phyloP scores from a whole-genome alignment of 2,888 invertebrate genomes.

The Protophormia terraenovae region DNA sequence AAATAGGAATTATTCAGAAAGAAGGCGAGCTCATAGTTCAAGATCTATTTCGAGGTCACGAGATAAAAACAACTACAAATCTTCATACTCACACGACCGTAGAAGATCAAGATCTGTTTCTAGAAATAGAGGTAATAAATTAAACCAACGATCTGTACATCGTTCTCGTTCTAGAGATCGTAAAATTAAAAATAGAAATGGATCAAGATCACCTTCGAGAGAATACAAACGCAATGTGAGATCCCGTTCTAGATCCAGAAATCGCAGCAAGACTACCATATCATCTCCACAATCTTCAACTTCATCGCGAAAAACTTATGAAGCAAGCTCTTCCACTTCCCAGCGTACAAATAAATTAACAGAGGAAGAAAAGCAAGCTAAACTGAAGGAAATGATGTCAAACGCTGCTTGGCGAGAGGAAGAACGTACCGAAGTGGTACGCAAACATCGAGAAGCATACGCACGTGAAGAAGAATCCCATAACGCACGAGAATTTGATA shows the following conservation, averaged over 20 bases:
- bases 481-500: conserved; percentile 82
- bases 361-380: conserved; percentile 87
- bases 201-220: conserved; percentile 1
- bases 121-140: not conserved
- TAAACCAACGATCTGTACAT: not conserved
- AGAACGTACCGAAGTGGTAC: conserved; percentile 85
- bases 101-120: conserved; percentile 27
- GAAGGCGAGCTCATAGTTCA: not conserved
- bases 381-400: conserved; percentile 90
- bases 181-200: not conserved
- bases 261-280: too few relatives aligned
- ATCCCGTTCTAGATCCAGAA: conserved; percentile 14
- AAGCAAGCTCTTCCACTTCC: not conserved
- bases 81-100: too few relatives aligned
- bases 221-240: not conserved
- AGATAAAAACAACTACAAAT: not conserved
- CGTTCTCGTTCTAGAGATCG: not conserved
- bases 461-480: conserved; percentile 82
- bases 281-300: too few relatives aligned
- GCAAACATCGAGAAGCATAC: conserved; percentile 84
- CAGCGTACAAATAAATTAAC: conserved; percentile 66
- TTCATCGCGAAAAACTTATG: not conserved
- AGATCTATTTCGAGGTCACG: conserved; percentile 13
- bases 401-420: conserved; percentile 88
- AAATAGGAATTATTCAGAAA: not conserved